phyloP scores from a whole-genome alignment of 2,113 vertebrate species.

The Hucho hucho region DNA sequence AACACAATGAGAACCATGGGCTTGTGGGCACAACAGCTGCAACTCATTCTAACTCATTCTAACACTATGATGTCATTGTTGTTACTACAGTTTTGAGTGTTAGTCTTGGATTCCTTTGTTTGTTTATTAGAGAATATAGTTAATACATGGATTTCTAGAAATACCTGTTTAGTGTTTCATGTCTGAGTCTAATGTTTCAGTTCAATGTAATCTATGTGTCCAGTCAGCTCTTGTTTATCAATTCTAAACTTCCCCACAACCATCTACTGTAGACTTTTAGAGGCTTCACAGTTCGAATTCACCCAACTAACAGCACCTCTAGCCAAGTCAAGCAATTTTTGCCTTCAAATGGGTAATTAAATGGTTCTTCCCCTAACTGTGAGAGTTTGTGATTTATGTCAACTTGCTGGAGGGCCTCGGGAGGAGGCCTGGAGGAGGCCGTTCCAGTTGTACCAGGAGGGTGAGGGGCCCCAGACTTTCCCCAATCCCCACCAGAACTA shows the following conservation, averaged over 20 bases:
- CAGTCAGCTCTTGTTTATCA: slow-evolving; percentile 12
- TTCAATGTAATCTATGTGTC: not conserved
- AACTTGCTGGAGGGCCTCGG: not conserved
- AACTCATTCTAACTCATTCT: not conserved
- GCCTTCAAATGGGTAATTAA: slow-evolving; percentile 66
- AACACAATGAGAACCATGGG: slow-evolving; percentile 14
- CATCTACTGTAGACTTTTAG: slow-evolving; percentile 12
- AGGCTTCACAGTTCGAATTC: slow-evolving; percentile 35
- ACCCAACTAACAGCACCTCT: slow-evolving; percentile 38
- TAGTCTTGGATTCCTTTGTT: not conserved
- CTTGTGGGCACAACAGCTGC: slow-evolving; percentile 20
- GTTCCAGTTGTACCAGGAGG: slow-evolving; percentile 39
- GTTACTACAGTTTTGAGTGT: not conserved
- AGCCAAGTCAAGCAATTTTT: slow-evolving; percentile 59
- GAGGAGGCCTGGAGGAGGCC: slow-evolving; percentile 42
- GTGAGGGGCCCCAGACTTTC: slow-evolving; percentile 29
- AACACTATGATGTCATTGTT: not conserved
- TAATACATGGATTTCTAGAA: not conserved
- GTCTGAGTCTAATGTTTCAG: too few relatives aligned
- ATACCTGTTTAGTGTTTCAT: not conserved
- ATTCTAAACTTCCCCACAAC: slow-evolving; percentile 6
- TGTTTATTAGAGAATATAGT: not conserved
- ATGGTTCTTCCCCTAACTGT: slow-evolving; percentile 46
- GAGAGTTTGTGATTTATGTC: slow-evolving; percentile 54
- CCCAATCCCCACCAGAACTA: slow-evolving; percentile 13